Base-by-base conservation (phyloP, 2,797 vertebrate genomes). In the Enteromius afrohamiltoni region DNA sequence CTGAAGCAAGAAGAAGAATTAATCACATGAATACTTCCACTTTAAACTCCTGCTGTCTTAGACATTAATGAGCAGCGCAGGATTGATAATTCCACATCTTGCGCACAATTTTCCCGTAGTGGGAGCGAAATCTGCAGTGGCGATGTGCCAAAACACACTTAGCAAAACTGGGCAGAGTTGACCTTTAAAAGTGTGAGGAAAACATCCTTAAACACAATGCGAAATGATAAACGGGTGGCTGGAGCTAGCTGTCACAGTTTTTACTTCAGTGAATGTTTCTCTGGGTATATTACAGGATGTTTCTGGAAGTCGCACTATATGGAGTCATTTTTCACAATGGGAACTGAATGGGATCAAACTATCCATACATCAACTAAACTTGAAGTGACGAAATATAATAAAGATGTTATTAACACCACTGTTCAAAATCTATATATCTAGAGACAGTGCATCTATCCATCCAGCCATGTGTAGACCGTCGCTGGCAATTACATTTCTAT, bases 121-220 rank as follows among this genome's bases (percentile, higher is more conserved):
- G 71, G 83, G 69, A 83, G 60, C 4, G 55, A 73, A n/a, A 83
- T 85, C 51, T 85, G 81, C 21, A 42, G 7, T 85, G 85, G 81
- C 82, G 37, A 7, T 74, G 60, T 77, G 85, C 85, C 87, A 89
- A 86, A 86, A 85, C 55, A 87, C 83, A 87, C 87, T 90, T 86
- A 87, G 80, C 73, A 79, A 79, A 84, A 74, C 80, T 75, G 58
- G 58, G 42, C 42, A 79, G 78, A 82, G 70, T 10, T 86, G 82
- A 89, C 85, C 87, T 89, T 89, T 89, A 86, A 85, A 86, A 86
- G 83, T 86, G 88, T 70, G 71, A 89, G 84, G 76, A 87, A 84
- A 87, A 82, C 75, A 79, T 82, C 69, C 71, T 83, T 78, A 85
- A 88, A 75, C 75, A 85, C 79, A 86, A 85, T 75, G 51, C 65